A percentile compares a stretch with the other conserved stretches of the same genome.
Evolutionary conservation across 2,888 invertebrate genomes (phyloP).

Genomic region (Agrochola circellaris): DNA sequence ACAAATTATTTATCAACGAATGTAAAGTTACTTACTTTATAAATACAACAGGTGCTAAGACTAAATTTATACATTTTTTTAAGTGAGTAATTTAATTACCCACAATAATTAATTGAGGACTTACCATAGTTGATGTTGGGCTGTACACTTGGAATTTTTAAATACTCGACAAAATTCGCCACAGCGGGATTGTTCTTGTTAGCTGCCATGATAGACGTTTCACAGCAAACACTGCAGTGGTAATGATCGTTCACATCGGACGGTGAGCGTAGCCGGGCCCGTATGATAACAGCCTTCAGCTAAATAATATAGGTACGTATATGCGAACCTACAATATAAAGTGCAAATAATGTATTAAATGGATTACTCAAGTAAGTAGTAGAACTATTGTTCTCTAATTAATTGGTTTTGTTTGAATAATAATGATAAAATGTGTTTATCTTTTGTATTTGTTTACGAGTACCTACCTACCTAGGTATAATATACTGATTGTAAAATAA

Average conservation of each 20-base stretch:
- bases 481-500: background rate
- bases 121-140: conserved; percentile 94
- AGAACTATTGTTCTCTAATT: background rate
- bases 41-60: background rate
- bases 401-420: background rate
- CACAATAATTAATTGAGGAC: conserved; percentile 53
- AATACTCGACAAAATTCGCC: conserved; percentile 93
- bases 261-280: conserved; percentile 36
- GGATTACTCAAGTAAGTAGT: background rate
- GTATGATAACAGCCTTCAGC: conserved; percentile 53
- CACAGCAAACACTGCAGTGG: conserved; percentile 63
- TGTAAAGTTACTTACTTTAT: background rate
- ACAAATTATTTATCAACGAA: background rate
- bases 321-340: conserved; percentile 32
- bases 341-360: background rate
- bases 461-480: background rate
- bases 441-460: background rate
- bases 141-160: conserved; percentile 94
- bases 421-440: background rate
- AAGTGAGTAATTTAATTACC: background rate
- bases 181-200: conserved; percentile 89
- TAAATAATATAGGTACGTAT: conserved; percentile 22
- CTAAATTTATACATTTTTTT: background rate
- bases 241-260: conserved; percentile 65
- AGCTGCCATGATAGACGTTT: conserved; percentile 76